phyloP scores from a whole-genome alignment of 2,113 vertebrate genomes.

The Elephas maximus region DNA sequence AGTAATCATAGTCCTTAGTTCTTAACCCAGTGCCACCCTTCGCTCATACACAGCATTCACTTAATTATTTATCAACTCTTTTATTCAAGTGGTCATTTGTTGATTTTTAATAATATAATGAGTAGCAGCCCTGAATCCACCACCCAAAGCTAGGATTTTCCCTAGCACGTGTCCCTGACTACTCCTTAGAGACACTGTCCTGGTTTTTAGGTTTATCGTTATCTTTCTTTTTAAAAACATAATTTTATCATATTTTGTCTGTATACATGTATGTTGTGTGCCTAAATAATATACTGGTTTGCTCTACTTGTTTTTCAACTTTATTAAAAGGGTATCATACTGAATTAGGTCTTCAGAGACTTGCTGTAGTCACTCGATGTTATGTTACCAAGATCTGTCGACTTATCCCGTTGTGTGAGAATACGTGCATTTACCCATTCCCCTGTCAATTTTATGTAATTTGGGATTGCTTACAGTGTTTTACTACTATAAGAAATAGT shows the following conservation, averaged over 20 bases:
- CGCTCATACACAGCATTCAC: not conserved
- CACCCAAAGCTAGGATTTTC: not conserved
- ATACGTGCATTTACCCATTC: not conserved
- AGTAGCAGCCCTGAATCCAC: not conserved
- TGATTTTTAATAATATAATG: slow-evolving; percentile 63
- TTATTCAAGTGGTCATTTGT: not conserved
- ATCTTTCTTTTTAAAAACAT: not conserved
- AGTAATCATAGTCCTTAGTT: not conserved
- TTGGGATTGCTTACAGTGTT: not conserved
- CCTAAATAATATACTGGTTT: not conserved
- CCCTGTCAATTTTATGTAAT: not conserved
- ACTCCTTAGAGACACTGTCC: not conserved
- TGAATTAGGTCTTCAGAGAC: not conserved
- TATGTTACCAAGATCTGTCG: not conserved
- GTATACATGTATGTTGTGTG: not conserved
- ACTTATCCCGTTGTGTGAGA: not conserved
- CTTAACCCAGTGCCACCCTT: not conserved
- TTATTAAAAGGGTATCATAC: not conserved
- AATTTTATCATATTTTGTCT: not conserved
- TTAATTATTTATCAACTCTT: not conserved
- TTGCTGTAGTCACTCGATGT: not conserved
- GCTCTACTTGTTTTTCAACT: not conserved
- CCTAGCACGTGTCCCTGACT: not conserved
- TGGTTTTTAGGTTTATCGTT: not conserved
- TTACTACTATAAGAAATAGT: not conserved